Evolutionary conservation across 2,888 invertebrate species (phyloP).

Genomic region (Agrenia bidenticulata): DNA sequence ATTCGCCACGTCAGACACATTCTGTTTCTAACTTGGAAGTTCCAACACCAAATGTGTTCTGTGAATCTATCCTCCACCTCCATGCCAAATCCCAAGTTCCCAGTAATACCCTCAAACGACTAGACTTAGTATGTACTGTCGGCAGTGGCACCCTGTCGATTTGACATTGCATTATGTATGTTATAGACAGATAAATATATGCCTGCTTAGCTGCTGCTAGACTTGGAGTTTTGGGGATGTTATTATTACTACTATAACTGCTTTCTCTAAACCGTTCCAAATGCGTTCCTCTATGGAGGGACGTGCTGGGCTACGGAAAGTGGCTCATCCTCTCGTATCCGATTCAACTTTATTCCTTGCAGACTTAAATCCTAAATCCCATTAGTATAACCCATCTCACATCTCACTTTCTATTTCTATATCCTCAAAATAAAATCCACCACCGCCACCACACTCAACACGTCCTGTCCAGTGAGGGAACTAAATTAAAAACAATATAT

Average conservation of each 20-base stretch:
- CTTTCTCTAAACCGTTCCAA: conserved; percentile 9
- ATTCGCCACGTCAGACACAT: conserved; percentile 50
- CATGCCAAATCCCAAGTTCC: neutral
- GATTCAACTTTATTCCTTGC: neutral
- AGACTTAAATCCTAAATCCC: conserved; percentile 30
- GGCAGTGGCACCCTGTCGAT: conserved; percentile 25
- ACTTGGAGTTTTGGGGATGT: neutral
- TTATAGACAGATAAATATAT: neutral
- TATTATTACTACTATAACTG: neutral
- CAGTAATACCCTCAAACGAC: conserved; percentile 14
- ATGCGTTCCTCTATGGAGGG: conserved; percentile 5
- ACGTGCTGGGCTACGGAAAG: conserved; percentile 38
- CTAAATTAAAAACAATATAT: conserved; percentile 47
- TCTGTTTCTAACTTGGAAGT: conserved; percentile 10
- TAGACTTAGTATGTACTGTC: neutral
- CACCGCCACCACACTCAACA: conserved; percentile 22
- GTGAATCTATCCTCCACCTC: neutral
- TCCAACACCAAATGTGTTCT: neutral
- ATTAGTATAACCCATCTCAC: conserved; percentile 28
- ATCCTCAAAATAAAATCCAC: conserved; percentile 9
- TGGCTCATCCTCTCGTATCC: conserved; percentile 32
- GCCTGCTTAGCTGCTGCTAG: too few relatives aligned
- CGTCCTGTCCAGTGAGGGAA: conserved; percentile 17
- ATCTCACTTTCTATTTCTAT: conserved; percentile 17
- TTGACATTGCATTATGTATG: too few relatives aligned